A percentile compares a stretch with the other conserved stretches of the same genome.
Conservation (phyloP, 2,888 invertebrate species). For the Andrena marginata region DNA sequence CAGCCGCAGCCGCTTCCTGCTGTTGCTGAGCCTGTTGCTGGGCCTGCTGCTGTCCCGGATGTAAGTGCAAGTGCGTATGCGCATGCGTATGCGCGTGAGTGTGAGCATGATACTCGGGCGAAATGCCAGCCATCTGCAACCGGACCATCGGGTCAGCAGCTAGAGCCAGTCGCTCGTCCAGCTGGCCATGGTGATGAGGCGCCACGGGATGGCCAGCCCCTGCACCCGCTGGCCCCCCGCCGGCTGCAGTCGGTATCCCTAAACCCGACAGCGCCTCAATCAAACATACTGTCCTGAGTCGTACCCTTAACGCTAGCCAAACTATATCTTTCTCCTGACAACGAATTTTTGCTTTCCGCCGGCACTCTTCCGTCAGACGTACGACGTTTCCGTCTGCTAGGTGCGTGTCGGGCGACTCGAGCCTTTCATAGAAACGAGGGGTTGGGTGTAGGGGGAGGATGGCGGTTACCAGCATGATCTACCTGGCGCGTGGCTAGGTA, state of each 20-base stretch:
- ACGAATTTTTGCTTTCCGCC: slow-evolving; percentile 35
- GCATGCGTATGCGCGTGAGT: slow-evolving; percentile 97
- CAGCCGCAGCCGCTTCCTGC: slow-evolving; percentile 87
- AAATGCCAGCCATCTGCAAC: slow-evolving; percentile 96
- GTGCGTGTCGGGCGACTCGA: background rate
- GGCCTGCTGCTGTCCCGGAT: slow-evolving; percentile 91
- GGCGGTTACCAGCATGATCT: background rate
- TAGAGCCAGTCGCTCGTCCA: slow-evolving; percentile 92
- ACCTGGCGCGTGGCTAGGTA: too few relatives aligned
- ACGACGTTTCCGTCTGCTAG: slow-evolving; percentile 28
- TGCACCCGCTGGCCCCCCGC: slow-evolving; percentile 85
- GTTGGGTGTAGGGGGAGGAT: background rate
- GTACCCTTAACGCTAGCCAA: slow-evolving; percentile 52
- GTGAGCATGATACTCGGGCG: slow-evolving; percentile 96
- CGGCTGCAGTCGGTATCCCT: slow-evolving; percentile 84
- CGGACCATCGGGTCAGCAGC: slow-evolving; percentile 97
- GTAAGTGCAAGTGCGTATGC: slow-evolving; percentile 95
- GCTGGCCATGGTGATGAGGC: slow-evolving; percentile 88
- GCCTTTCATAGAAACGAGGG: background rate
- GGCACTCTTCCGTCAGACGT: slow-evolving; percentile 50
- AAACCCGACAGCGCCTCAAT: slow-evolving; percentile 81
- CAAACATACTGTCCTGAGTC: slow-evolving; percentile 65
- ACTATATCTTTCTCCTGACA: slow-evolving; percentile 47
- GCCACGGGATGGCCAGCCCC: slow-evolving; percentile 86
- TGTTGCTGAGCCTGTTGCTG: slow-evolving; percentile 87